These are phyloP conservation scores for Noctua janthina DNA, from an alignment of 2,888 invertebrate species.

Conservation along the genomic window DNA sequence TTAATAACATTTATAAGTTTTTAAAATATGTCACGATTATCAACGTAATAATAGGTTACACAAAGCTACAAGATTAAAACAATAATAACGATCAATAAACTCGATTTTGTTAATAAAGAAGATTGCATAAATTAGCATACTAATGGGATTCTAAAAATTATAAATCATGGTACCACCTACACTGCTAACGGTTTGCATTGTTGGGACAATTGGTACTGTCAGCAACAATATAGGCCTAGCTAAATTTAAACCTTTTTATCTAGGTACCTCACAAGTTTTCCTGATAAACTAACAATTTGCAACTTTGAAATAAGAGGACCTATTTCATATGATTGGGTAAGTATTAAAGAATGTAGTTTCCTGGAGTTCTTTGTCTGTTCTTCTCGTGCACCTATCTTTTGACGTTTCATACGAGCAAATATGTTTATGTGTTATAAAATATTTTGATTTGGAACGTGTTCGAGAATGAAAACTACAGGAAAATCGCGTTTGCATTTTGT, in stretches of 20 bases:
- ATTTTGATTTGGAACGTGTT: neutral
- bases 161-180: conserved; percentile 17
- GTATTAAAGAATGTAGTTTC: neutral
- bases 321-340: neutral
- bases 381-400: neutral
- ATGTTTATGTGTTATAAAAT: neutral
- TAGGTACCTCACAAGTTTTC: neutral
- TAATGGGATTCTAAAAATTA: conserved; percentile 14
- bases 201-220: conserved; percentile 1
- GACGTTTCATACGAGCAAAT: neutral
- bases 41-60: conserved; percentile 37
- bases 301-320: neutral
- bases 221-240: neutral
- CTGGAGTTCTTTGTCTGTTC: neutral
- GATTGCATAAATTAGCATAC: conserved; percentile 27
- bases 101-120: conserved; percentile 23
- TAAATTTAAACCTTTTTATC: neutral
- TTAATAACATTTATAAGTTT: conserved; percentile 9
- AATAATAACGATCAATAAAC: conserved; percentile 14
- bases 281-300: neutral
- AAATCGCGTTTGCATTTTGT: neutral
- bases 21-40: conserved; percentile 35
- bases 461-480: neutral
- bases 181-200: neutral
- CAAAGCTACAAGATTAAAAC: conserved; percentile 26